These are phyloP conservation scores for Helarctos malayanus DNA, from an alignment of 2,797 vertebrate genomes.

Conservation along the genomic window DNA sequence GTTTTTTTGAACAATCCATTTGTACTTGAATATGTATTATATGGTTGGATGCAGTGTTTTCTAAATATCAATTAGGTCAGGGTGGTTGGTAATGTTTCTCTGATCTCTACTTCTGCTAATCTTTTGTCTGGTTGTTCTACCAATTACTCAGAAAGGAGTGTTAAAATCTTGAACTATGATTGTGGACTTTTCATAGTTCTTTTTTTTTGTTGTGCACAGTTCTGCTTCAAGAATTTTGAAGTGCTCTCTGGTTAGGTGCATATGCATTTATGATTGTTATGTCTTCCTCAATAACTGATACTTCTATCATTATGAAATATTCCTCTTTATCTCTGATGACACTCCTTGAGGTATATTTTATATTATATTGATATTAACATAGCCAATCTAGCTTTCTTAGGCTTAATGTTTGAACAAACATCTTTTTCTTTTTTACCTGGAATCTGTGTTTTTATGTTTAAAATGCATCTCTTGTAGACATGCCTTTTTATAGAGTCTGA, in stretches of 20 bases:
- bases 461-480: too few relatives aligned
- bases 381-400: neutral
- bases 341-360: neutral
- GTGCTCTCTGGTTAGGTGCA: neutral
- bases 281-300: neutral
- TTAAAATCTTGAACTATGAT: neutral
- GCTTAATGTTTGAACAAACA: neutral
- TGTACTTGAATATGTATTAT: neutral
- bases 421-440: too few relatives aligned
- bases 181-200: neutral
- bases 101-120: neutral
- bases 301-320: neutral
- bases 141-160: neutral
- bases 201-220: neutral
- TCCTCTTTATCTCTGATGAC: neutral
- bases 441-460: too few relatives aligned
- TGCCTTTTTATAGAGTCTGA: too few relatives aligned
- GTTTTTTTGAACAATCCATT: neutral
- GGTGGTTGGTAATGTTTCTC: neutral
- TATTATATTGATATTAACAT: neutral
- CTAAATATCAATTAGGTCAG: neutral
- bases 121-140: neutral
- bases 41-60: neutral
- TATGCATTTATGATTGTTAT: neutral
- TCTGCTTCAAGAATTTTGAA: conserved; percentile 29